Conservation (phyloP, 2,888 invertebrate genomes). For the Tipula vernalis region DNA sequence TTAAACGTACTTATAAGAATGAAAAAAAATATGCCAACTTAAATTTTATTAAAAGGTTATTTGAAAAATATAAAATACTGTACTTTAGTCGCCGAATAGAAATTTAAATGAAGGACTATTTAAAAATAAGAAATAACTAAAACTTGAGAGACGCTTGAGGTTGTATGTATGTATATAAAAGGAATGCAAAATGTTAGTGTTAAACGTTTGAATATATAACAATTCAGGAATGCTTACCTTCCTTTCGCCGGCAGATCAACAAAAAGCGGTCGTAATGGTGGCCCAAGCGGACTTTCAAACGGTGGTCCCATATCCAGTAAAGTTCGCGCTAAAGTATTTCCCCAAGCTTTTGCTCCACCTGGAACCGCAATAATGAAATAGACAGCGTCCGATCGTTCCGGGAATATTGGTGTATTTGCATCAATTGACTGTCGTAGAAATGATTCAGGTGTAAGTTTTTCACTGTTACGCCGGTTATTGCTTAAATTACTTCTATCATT, state of each 20-base stretch:
- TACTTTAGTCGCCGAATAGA: no score
- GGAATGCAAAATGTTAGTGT: no score
- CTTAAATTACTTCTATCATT: neutral
- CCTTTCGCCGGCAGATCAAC: slow-evolving; percentile 23
- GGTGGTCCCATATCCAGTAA: slow-evolving; percentile 24
- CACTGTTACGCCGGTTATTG: neutral
- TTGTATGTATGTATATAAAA: no score
- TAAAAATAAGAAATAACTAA: no score
- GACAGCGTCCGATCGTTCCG: slow-evolving; percentile 22
- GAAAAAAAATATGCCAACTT: no score
- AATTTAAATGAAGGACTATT: no score
- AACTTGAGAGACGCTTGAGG: no score
- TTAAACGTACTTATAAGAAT: no score
- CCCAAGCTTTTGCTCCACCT: slow-evolving; percentile 24
- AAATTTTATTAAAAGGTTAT: no score
- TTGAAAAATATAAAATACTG: no score
- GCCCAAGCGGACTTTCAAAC: slow-evolving; percentile 22
- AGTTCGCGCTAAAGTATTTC: slow-evolving; percentile 21
- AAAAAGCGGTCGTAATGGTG: slow-evolving; percentile 23
- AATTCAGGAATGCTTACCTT: slow-evolving; percentile 18
- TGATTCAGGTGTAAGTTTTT: neutral
- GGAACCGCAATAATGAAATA: slow-evolving; percentile 25
- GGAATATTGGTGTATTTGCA: slow-evolving; percentile 20
- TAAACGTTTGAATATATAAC: no score
- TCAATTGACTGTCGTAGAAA: slow-evolving; percentile 5